Conservation (phyloP, 2,797 vertebrate genomes). For the Astyanax mexicanus region DNA sequence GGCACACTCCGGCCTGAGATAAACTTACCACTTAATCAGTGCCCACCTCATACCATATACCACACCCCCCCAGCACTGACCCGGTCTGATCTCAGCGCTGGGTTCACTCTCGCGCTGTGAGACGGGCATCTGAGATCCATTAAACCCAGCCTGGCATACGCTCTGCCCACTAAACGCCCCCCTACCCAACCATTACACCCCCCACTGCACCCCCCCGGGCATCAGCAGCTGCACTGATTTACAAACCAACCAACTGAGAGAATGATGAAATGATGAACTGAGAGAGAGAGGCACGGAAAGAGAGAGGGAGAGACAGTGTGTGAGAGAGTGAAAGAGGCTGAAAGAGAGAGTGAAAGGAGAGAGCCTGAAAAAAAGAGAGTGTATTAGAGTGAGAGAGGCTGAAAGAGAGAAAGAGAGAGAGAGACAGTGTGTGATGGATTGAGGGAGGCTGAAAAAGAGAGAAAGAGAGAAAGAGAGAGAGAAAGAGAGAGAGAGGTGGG, state of each 20-base stretch:
- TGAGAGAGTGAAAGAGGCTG: conserved; percentile 11
- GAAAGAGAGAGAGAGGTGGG: conserved; percentile 9
- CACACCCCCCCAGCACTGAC: conserved; percentile 16
- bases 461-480: conserved; percentile 16
- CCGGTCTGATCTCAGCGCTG: neutral
- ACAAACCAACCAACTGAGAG: conserved; percentile 49
- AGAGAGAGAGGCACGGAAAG: conserved; percentile 46
- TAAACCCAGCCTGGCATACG: conserved; percentile 50
- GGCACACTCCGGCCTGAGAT: neutral
- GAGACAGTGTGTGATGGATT: conserved; percentile 38
- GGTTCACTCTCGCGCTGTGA: conserved; percentile 16
- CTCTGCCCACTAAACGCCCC: too few species aligned
- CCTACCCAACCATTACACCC: too few species aligned
- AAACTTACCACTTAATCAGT: neutral
- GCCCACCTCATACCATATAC: conserved; percentile 1
- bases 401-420: conserved; percentile 47
- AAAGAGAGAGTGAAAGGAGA: too few species aligned
- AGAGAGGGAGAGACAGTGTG: conserved; percentile 1
- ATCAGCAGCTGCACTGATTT: conserved; percentile 66
- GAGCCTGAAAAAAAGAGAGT: too few species aligned
- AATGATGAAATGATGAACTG: conserved; percentile 58
- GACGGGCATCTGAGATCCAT: conserved; percentile 35
- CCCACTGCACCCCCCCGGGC: too few species aligned
- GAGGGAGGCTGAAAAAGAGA: conserved; percentile 54
- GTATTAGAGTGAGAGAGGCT: too few species aligned